A percentile compares a stretch with the other conserved stretches of the same genome.
phyloP scores from a whole-genome alignment of 2,113 vertebrate species.

The Bos javanicus region DNA sequence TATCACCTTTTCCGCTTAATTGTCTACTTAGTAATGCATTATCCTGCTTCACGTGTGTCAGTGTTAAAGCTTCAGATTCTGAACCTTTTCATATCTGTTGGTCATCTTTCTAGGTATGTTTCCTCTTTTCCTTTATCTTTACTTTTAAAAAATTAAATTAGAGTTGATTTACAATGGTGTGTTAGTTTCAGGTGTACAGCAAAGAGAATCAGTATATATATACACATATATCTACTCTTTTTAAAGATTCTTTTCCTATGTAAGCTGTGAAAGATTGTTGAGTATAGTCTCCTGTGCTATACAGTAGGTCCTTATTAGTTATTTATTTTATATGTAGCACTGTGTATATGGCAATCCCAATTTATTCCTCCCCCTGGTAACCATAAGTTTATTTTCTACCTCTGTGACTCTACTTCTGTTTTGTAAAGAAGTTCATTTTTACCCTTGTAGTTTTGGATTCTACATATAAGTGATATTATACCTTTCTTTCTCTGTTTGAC shows the following conservation, averaged over 20 bases:
- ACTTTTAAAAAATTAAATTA: neutral
- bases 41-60: neutral
- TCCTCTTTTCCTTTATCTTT: neutral
- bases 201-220: neutral
- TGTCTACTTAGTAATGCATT: neutral
- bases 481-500: neutral
- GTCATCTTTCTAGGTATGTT: neutral
- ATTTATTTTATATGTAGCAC: neutral
- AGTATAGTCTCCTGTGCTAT: neutral
- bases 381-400: neutral
- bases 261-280: neutral
- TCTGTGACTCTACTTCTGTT: neutral
- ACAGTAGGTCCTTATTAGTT: neutral
- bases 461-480: neutral
- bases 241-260: neutral
- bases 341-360: neutral
- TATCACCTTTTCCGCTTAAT: conserved; percentile 13
- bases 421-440: neutral
- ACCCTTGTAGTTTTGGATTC: neutral
- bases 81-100: neutral
- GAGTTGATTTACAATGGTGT: neutral
- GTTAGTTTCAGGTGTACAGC: neutral
- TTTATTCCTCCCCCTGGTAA: neutral
- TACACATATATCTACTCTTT: neutral
- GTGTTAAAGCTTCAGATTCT: conserved; percentile 22